Conservation (phyloP, 2,113 vertebrate genomes). For the Sarotherodon lohbergeri region DNA sequence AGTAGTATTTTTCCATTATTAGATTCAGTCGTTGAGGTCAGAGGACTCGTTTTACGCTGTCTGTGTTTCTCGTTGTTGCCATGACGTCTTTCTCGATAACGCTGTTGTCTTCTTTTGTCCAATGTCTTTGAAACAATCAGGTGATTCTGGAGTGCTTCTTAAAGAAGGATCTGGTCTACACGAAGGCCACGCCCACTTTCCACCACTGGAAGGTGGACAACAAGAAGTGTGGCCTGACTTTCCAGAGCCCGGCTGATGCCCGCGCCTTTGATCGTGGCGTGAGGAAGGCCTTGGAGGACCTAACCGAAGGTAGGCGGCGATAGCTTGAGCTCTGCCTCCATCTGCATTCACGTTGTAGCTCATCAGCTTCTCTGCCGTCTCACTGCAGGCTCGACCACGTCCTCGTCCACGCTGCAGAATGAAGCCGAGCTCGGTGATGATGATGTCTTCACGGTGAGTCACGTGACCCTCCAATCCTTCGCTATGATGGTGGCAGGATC, state of each 20-base stretch:
- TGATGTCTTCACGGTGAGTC: constrained; percentile 88
- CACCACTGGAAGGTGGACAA: constrained; percentile 98
- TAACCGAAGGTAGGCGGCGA: constrained; percentile 84
- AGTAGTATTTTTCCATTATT: background rate
- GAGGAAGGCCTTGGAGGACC: constrained; percentile 93
- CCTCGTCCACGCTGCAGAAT: constrained; percentile 89
- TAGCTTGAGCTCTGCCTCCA: background rate
- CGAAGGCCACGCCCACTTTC: constrained; percentile 95
- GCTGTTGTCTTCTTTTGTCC: background rate
- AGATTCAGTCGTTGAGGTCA: background rate
- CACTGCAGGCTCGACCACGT: constrained; percentile 85
- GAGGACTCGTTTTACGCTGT: background rate
- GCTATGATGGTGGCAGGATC: background rate
- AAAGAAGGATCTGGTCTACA: constrained; percentile 95
- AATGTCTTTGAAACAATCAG: constrained; percentile 57
- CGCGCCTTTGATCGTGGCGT: constrained; percentile 94
- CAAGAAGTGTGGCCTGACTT: constrained; percentile 91
- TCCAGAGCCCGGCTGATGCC: constrained; percentile 91
- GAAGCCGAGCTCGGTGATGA: constrained; percentile 90
- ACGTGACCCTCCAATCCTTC: background rate
- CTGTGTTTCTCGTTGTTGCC: background rate
- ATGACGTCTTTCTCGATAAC: background rate
- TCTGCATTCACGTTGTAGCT: fast-evolving
- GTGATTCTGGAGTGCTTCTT: constrained; percentile 93
- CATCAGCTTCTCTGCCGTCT: background rate